phyloP scores from a whole-genome alignment of 2,797 vertebrate genomes.

The Philypnodon macrostomus region DNA sequence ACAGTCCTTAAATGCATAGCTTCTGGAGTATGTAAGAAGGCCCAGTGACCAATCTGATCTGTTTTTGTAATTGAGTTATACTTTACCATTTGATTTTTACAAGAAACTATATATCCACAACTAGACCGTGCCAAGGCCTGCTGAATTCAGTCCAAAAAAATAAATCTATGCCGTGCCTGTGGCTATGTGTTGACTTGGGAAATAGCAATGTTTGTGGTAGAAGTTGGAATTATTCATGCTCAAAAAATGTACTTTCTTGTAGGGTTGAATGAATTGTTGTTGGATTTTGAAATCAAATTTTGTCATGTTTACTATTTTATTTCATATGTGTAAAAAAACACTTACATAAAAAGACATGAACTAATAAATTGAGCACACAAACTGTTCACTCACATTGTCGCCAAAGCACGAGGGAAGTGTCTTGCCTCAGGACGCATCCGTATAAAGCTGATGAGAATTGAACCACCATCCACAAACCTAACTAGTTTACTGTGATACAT shows the following conservation, averaged over 20 bases:
- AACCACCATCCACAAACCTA: no score
- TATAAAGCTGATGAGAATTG: no score
- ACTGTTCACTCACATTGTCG: no score
- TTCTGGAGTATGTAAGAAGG: slow-evolving; percentile 8
- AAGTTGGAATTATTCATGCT: neutral
- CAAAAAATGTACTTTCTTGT: neutral
- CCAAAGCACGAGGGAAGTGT: no score
- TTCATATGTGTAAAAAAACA: no score
- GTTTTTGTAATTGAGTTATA: slow-evolving; percentile 54
- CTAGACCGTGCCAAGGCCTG: slow-evolving; percentile 12
- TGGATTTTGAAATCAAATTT: neutral
- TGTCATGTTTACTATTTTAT: no score
- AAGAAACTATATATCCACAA: slow-evolving; percentile 36
- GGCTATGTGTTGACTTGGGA: slow-evolving; percentile 2
- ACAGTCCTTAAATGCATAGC: slow-evolving; percentile 4
- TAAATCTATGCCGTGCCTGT: no score
- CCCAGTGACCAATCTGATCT: slow-evolving; percentile 21
- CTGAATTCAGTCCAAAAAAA: slow-evolving; percentile 17
- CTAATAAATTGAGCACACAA: no score
- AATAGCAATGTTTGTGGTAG: neutral
- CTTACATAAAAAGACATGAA: no score
- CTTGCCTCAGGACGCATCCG: no score
- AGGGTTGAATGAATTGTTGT: no score
- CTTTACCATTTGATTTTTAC: slow-evolving; percentile 44
- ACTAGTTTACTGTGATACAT: no score